Evolutionary conservation across 2,888 invertebrate species (phyloP).

Genomic region (Xestia ashworthii): DNA sequence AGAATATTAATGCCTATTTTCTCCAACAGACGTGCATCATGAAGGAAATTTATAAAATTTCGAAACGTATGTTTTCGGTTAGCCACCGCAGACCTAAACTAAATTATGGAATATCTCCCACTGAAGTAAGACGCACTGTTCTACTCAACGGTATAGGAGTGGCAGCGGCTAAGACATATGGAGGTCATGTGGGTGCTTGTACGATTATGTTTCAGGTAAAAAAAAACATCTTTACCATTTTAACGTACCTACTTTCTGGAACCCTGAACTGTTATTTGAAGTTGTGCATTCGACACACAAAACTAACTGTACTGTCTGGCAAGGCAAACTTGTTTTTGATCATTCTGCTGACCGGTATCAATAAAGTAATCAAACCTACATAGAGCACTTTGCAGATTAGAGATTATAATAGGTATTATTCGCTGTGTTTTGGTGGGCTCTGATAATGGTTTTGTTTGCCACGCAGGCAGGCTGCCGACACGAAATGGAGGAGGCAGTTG

Average conservation of each 20-base stretch:
- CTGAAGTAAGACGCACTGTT: slow-evolving; percentile 75
- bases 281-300: background rate
- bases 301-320: background rate
- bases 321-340: background rate
- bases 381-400: background rate
- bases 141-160: slow-evolving; percentile 81
- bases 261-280: background rate
- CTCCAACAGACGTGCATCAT: slow-evolving; percentile 16
- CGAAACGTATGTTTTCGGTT: slow-evolving; percentile 64
- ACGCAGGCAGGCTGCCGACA: slow-evolving; percentile 95
- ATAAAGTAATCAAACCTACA: background rate
- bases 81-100: slow-evolving; percentile 67
- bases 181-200: slow-evolving; percentile 78
- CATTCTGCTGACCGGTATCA: background rate
- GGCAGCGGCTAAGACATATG: slow-evolving; percentile 74
- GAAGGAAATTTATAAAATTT: slow-evolving; percentile 42
- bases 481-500: slow-evolving; percentile 94
- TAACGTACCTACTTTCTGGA: background rate
- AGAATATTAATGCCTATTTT: background rate
- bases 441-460: background rate
- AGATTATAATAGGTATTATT: background rate
- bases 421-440: background rate
- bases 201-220: slow-evolving; percentile 85
- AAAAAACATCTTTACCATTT: background rate
- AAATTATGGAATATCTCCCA: slow-evolving; percentile 75